phyloP scores from a whole-genome alignment of 2,797 vertebrate genomes.

The Harpagifer antarcticus region DNA sequence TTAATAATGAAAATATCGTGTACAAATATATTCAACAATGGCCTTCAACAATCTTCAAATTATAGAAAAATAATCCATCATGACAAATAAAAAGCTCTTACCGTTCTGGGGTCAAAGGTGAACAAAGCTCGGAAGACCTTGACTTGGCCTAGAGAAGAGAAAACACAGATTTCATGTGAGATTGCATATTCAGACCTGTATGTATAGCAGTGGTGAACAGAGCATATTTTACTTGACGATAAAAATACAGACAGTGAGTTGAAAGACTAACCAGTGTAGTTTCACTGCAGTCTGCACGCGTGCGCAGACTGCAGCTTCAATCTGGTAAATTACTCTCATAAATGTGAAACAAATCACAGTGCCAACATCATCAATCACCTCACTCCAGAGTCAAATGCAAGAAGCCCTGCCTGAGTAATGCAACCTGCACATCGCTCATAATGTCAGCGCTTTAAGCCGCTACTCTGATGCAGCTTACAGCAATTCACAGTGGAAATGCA shows the following conservation, averaged over 20 bases:
- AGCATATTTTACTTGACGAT: background rate
- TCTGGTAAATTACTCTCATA: constrained; percentile 9
- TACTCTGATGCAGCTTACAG: background rate
- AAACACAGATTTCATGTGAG: constrained; percentile 21
- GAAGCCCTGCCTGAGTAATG: background rate
- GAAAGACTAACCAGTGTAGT: constrained; percentile 1
- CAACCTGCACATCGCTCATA: background rate
- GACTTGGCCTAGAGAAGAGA: constrained; percentile 89
- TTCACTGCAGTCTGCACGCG: background rate
- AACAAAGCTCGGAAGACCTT: constrained; percentile 96
- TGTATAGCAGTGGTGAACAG: background rate
- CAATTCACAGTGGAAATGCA: constrained; percentile 6
- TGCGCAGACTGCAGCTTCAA: background rate
- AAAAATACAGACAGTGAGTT: background rate
- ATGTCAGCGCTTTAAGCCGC: background rate
- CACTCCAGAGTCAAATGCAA: background rate
- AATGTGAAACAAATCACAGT: background rate
- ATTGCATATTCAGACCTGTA: background rate
- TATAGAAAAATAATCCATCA: constrained; percentile 3
- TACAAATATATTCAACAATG: background rate
- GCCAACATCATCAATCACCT: background rate
- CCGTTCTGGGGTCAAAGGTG: constrained; percentile 97
- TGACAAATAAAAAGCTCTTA: constrained; percentile 77
- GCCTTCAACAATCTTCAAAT: background rate
- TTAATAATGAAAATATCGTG: background rate